Percentiles rank a stretch among this genome's conserved stretches.
Conservation (phyloP, 2,797 vertebrate species). For the Thunnus albacares region DNA sequence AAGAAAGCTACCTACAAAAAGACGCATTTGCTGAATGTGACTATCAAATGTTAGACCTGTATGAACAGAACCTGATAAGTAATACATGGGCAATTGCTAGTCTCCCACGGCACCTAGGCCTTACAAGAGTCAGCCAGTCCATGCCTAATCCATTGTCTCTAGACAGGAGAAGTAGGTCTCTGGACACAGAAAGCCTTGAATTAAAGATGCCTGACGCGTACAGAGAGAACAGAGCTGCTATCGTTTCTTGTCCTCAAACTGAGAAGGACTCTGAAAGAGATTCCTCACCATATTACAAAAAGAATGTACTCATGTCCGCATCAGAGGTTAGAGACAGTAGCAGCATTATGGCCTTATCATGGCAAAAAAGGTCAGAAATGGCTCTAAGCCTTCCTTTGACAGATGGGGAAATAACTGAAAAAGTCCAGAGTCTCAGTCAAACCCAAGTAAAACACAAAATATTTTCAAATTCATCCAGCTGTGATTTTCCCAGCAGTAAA, state of each 20-base stretch:
- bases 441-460: slow-evolving; percentile 60
- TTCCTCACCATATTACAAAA: slow-evolving; percentile 71
- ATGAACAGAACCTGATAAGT: slow-evolving; percentile 86
- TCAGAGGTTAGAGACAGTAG: slow-evolving; percentile 67
- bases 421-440: slow-evolving; percentile 57
- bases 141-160: slow-evolving; percentile 87
- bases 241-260: slow-evolving; percentile 65
- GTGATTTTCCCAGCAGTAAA: slow-evolving; percentile 45
- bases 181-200: slow-evolving; percentile 94
- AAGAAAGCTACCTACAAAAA: slow-evolving; percentile 92
- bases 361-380: slow-evolving; percentile 79
- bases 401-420: slow-evolving; percentile 62
- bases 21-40: slow-evolving; percentile 92
- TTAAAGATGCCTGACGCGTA: slow-evolving; percentile 84
- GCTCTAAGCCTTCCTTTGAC: slow-evolving; percentile 67
- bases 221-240: slow-evolving; percentile 75
- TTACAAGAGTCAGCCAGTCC: slow-evolving; percentile 87
- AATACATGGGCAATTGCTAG: slow-evolving; percentile 93
- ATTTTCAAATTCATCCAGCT: slow-evolving; percentile 48
- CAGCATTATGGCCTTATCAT: slow-evolving; percentile 68
- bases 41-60: slow-evolving; percentile 89
- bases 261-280: slow-evolving; percentile 74
- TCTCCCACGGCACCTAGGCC: slow-evolving; percentile 93
- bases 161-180: slow-evolving; percentile 93
- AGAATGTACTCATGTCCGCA: slow-evolving; percentile 72